These are phyloP conservation scores for Orchestes rusci DNA, from an alignment of 2,888 invertebrate species.

Conservation along the genomic window DNA sequence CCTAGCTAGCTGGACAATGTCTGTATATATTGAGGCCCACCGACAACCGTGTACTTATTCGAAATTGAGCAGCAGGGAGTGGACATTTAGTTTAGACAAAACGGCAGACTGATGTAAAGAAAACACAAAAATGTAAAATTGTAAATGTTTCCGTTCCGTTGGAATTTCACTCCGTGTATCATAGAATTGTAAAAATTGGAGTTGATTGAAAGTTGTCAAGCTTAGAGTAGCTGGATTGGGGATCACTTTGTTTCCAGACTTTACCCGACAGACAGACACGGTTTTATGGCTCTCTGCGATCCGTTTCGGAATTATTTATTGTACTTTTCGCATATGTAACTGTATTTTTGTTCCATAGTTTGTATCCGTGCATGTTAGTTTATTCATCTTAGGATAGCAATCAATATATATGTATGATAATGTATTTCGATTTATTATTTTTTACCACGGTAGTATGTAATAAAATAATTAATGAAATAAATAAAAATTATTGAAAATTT, in stretches of 20 bases:
- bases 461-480: conserved; percentile 36
- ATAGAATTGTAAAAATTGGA: conserved; percentile 44
- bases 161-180: conserved; percentile 39
- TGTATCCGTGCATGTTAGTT: conserved; percentile 44
- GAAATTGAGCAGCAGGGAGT: neutral
- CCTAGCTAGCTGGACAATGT: neutral
- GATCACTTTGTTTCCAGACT: conserved; percentile 43
- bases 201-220: too few species aligned
- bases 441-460: conserved; percentile 43
- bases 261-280: too few species aligned
- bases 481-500: conserved; percentile 31
- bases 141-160: neutral
- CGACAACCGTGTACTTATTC: conserved; percentile 13
- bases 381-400: conserved; percentile 39
- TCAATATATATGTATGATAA: conserved; percentile 42
- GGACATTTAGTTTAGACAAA: conserved; percentile 14
- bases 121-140: conserved; percentile 25
- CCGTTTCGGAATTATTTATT: too few species aligned
- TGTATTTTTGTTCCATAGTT: too few species aligned
- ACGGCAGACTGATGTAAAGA: conserved; percentile 47
- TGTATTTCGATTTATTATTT: conserved; percentile 45
- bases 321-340: too few species aligned
- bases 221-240: conserved; percentile 47
- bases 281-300: conserved; percentile 40
- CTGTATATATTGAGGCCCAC: neutral